These are phyloP conservation scores for Tipula unca DNA, from an alignment of 2,888 invertebrate species.

Conservation along the genomic window DNA sequence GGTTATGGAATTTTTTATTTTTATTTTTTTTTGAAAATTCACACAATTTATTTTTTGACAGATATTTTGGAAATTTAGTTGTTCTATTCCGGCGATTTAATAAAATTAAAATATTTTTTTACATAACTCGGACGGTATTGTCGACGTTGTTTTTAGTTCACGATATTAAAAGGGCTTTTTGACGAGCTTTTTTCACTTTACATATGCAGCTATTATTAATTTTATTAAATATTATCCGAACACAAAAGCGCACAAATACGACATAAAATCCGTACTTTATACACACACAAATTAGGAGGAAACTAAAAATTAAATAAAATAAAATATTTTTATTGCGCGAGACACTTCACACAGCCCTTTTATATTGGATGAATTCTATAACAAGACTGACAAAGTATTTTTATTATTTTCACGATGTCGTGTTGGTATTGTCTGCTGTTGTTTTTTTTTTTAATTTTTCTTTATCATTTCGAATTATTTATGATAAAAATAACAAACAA, in stretches of 20 bases:
- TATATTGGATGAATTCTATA: background rate
- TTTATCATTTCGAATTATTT: background rate
- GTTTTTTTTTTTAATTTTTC: background rate
- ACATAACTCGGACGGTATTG: background rate
- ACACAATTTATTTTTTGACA: background rate
- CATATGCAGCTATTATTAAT: background rate
- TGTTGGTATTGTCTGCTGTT: background rate
- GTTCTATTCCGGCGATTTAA: background rate
- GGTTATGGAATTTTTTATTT: background rate
- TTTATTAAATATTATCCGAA: background rate
- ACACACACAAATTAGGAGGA: background rate
- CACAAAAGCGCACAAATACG: background rate
- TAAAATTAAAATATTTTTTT: too few species aligned
- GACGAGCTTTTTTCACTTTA: background rate
- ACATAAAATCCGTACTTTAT: background rate
- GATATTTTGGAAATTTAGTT: background rate
- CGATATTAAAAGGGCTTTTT: background rate
- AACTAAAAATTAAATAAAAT: background rate
- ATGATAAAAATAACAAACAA: background rate
- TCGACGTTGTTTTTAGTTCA: too few species aligned
- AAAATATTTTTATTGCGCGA: background rate
- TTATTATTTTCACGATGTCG: background rate
- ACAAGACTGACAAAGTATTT: slow-evolving; percentile 10
- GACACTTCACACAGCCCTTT: background rate
- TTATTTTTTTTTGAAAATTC: background rate